Conservation (phyloP, 2,888 invertebrate genomes). For the Yponomeuta malinellus region DNA sequence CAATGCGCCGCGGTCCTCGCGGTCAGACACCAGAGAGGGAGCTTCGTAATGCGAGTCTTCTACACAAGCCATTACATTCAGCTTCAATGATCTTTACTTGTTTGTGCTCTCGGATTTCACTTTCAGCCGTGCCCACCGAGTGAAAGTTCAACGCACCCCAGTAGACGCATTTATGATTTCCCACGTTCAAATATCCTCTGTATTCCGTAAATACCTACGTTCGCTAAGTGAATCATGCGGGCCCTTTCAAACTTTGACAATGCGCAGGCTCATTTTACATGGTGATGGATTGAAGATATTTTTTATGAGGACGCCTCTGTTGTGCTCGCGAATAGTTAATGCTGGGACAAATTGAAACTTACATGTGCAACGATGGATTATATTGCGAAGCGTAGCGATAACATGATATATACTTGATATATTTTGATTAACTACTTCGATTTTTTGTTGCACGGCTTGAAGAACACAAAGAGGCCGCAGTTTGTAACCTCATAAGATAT, state of each 20-base stretch:
- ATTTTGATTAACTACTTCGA: neutral
- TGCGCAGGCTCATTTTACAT: conserved; percentile 48
- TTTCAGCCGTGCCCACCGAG: conserved; percentile 19
- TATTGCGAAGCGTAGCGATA: no score
- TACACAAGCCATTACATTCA: conserved; percentile 23
- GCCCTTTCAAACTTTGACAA: conserved; percentile 48
- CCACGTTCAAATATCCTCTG: conserved; percentile 40
- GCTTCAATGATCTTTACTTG: conserved; percentile 26
- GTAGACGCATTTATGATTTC: conserved; percentile 34
- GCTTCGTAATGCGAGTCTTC: conserved; percentile 21
- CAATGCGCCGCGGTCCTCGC: neutral
- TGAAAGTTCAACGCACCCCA: conserved; percentile 31
- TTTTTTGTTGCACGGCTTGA: neutral
- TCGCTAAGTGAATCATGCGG: conserved; percentile 37
- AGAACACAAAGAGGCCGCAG: neutral
- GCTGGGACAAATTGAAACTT: conserved; percentile 39
- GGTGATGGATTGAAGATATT: conserved; percentile 44
- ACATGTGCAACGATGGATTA: conserved; percentile 18
- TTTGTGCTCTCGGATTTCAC: conserved; percentile 32
- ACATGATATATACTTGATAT: no score
- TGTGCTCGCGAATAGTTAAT: conserved; percentile 34
- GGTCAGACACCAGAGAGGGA: conserved; percentile 18
- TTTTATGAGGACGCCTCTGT: conserved; percentile 40
- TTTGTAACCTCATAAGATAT: no score
- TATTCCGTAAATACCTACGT: conserved; percentile 27